A percentile compares a stretch with the other conserved stretches of the same genome.
phyloP scores from a whole-genome alignment of 2,888 invertebrate species.

The Panzeria rudis region DNA sequence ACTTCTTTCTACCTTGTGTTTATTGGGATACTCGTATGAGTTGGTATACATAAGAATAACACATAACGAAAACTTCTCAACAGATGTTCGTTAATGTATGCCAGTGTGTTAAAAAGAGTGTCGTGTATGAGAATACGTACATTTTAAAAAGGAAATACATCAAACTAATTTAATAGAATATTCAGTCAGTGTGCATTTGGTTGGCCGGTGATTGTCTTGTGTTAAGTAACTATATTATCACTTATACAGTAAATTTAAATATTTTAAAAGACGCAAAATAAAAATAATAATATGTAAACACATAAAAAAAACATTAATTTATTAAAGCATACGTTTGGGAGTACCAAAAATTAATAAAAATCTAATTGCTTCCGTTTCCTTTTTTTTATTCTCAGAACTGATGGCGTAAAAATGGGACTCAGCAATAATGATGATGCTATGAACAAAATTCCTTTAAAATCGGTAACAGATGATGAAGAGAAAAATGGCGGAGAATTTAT shows the following conservation, averaged over 20 bases:
- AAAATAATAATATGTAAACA: background rate
- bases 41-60: constrained; percentile 6
- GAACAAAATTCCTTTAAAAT: constrained; percentile 81
- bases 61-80: constrained; percentile 6
- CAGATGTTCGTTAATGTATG: constrained; percentile 9
- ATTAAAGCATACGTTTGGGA: constrained; percentile 68
- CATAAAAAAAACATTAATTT: constrained; percentile 1
- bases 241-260: background rate
- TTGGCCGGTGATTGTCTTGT: constrained; percentile 55
- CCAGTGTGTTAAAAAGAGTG: background rate
- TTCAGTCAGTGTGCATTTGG: constrained; percentile 53
- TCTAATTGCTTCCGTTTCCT: background rate
- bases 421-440: constrained; percentile 81
- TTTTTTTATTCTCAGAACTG: constrained; percentile 72
- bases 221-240: background rate
- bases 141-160: constrained; percentile 27
- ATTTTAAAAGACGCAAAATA: background rate
- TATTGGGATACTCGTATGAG: background rate
- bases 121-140: background rate
- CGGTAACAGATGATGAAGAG: constrained; percentile 80
- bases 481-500: constrained; percentile 80
- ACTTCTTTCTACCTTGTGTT: background rate
- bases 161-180: constrained; percentile 32
- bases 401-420: constrained; percentile 80
- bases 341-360: too few species aligned